Conservation (phyloP, 2,113 vertebrate species). For the Macquaria australasica region DNA sequence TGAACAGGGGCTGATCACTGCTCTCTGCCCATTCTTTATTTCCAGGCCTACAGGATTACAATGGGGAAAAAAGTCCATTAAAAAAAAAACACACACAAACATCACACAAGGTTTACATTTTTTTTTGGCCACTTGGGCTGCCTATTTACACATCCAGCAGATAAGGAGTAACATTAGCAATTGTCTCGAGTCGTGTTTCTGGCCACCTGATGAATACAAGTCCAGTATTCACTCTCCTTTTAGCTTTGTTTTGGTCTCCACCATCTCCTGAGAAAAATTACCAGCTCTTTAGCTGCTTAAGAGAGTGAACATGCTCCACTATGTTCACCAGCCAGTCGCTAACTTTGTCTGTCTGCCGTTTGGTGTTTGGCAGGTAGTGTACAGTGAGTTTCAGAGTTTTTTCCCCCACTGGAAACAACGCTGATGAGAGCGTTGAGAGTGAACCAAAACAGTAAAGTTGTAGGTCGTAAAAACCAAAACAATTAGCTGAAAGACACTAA, state of each 20-base stretch:
- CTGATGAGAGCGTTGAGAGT: no score
- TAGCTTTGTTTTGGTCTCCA: not conserved
- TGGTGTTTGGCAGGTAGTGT: no score
- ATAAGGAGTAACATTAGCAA: not conserved
- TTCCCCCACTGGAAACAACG: no score
- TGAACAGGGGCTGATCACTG: slow-evolving; percentile 74
- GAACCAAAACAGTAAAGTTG: no score
- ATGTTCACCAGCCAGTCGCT: no score
- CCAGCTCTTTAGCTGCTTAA: no score
- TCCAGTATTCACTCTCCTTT: not conserved
- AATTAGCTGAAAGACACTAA: no score
- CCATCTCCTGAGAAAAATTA: not conserved
- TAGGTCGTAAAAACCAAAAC: no score
- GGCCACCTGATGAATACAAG: no score
- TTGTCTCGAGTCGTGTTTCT: not conserved
- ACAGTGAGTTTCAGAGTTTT: no score
- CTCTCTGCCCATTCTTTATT: not conserved
- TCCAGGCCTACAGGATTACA: slow-evolving; percentile 39
- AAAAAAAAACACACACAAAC: not conserved
- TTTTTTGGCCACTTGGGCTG: not conserved
- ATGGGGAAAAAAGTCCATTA: not conserved
- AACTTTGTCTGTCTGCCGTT: no score
- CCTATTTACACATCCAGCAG: not conserved
- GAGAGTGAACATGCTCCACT: no score
- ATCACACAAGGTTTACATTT: not conserved